Conservation (phyloP, 92 coral and sea anemone genomes). For the Porites evermanni region DNA sequence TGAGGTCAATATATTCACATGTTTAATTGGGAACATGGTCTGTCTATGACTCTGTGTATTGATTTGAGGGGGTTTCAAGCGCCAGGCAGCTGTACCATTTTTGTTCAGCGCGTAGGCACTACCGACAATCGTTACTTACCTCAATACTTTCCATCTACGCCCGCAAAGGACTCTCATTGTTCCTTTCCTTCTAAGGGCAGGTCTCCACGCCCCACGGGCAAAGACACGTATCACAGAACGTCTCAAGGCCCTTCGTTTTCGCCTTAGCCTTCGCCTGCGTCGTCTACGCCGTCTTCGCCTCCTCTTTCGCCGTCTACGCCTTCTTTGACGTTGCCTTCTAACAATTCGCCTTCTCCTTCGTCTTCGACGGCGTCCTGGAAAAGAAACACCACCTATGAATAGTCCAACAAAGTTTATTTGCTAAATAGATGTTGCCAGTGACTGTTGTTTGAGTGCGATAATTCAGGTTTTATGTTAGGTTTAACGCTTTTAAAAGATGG, state of each 20-base stretch:
- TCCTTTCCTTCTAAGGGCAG: background rate
- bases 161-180: background rate
- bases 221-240: conserved; percentile 13
- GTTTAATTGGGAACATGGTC: no score
- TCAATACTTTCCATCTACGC: background rate
- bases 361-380: conserved; percentile 30
- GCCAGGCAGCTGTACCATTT: no score
- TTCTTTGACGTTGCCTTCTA: conserved; percentile 25
- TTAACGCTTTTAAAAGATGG: no score
- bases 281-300: conserved; percentile 32
- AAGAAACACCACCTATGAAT: background rate
- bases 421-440: no score
- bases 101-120: no score
- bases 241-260: conserved; percentile 7
- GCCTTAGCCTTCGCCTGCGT: conserved; percentile 26
- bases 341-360: conserved; percentile 8
- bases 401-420: no score
- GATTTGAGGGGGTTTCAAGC: no score
- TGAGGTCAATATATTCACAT: no score
- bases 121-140: background rate
- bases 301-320: conserved; percentile 23
- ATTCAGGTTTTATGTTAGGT: no score
- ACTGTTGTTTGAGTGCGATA: no score
- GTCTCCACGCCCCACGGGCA: conserved; percentile 8
- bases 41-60: no score